Conservation (phyloP, 2,888 invertebrate genomes). For the Candidula unifasciata region DNA sequence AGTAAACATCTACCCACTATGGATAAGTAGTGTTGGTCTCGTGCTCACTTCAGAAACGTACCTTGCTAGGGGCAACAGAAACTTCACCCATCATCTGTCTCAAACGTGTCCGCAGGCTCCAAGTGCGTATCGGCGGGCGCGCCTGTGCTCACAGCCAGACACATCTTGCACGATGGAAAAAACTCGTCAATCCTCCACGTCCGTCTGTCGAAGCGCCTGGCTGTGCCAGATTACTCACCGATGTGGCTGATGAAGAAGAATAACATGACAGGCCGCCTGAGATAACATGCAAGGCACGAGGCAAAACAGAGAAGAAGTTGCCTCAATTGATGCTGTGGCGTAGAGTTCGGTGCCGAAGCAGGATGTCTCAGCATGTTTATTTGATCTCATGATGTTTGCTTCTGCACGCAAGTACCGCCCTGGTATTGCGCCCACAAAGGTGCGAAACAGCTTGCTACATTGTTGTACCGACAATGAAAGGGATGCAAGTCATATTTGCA, state of each 20-base stretch:
- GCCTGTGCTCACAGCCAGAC: background rate
- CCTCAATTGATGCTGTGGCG: background rate
- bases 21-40: background rate
- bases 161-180: background rate
- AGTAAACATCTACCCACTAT: too few relatives aligned
- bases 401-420: background rate
- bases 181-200: background rate
- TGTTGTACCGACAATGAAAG: too few relatives aligned
- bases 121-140: background rate
- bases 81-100: background rate
- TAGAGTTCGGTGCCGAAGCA: background rate
- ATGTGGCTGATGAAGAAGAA: conserved; percentile 3
- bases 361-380: background rate
- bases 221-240: conserved; percentile 1
- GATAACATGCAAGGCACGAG: background rate
- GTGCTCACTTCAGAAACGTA: background rate
- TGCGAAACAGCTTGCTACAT: background rate
- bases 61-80: background rate
- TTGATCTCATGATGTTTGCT: background rate
- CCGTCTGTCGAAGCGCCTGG: background rate
- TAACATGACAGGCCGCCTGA: background rate
- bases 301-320: background rate
- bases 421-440: background rate
- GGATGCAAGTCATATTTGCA: too few relatives aligned
- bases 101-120: background rate